Evolutionary conservation across 2,113 vertebrate species (phyloP).

Genomic region (Ramphastos sulfuratus): DNA sequence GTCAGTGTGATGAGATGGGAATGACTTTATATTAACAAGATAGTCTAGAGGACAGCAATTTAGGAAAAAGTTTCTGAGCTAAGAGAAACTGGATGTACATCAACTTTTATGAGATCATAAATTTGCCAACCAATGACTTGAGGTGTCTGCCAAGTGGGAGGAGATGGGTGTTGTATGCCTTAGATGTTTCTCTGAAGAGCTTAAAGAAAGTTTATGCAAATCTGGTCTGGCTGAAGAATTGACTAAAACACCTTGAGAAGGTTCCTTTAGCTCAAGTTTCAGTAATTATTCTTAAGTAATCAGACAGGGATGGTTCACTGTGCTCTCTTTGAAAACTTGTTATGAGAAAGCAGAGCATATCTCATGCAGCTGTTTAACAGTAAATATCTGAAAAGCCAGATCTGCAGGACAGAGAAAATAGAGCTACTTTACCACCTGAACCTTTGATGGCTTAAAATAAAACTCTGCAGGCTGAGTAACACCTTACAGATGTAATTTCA

Average conservation of each 20-base stretch:
- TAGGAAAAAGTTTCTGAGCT: not conserved
- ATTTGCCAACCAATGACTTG: not conserved
- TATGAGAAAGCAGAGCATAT: not conserved
- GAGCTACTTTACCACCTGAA: not conserved
- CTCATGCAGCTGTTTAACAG: not conserved
- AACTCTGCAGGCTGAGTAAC: not conserved
- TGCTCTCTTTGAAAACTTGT: not conserved
- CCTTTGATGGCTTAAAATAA: not conserved
- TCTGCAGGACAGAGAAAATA: rapidly evolving
- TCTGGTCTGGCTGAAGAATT: not conserved
- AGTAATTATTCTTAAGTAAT: not conserved
- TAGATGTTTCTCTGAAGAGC: not conserved
- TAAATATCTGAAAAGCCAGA: not conserved
- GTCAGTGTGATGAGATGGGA: not conserved
- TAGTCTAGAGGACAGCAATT: not conserved
- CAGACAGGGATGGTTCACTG: not conserved
- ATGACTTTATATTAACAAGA: not conserved
- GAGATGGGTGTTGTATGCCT: not conserved
- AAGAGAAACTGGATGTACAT: not conserved
- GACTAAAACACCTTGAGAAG: not conserved
- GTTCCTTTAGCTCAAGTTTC: not conserved
- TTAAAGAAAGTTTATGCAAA: not conserved
- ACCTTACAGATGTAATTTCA: not conserved
- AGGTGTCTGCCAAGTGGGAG: not conserved
- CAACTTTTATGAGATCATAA: not conserved